A percentile compares a stretch with the other conserved stretches of the same genome.
Conservation (phyloP, 2,113 vertebrate genomes). For the Progne subis region DNA sequence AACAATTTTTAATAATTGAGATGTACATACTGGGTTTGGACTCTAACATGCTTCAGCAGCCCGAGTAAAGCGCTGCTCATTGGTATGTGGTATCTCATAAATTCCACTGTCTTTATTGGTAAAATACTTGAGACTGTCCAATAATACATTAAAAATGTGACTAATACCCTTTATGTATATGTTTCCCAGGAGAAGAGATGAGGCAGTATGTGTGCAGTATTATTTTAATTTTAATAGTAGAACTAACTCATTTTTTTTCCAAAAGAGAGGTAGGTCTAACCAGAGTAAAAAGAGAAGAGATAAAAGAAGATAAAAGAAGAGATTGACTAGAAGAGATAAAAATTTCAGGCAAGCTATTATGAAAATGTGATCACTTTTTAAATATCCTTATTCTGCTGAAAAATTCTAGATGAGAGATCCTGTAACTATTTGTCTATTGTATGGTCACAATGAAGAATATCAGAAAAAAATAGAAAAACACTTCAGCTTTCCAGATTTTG, state of each 20-base stretch:
- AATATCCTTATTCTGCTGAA: background rate
- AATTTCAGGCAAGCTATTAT: background rate
- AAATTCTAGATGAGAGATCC: background rate
- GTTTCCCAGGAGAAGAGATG: background rate
- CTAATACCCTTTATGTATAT: background rate
- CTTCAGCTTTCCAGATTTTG: accelerated
- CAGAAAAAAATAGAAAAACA: background rate
- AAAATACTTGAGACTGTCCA: background rate
- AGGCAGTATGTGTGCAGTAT: background rate
- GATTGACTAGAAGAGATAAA: background rate
- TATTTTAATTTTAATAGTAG: background rate
- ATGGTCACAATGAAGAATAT: background rate
- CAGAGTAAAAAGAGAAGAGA: background rate
- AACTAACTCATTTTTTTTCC: background rate
- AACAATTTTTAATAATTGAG: background rate
- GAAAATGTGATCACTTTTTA: background rate
- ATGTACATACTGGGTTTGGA: background rate
- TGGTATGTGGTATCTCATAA: background rate
- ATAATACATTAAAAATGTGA: background rate
- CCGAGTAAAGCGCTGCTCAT: background rate
- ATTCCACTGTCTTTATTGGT: background rate
- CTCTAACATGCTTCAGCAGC: accelerated
- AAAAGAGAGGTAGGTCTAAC: background rate
- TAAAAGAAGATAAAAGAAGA: too few relatives aligned
- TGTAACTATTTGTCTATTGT: background rate